A percentile compares a stretch with the other conserved stretches of the same genome.
Evolutionary conservation across 2,797 vertebrate species (phyloP).

Genomic region (Melanotaenia pygmaea): DNA sequence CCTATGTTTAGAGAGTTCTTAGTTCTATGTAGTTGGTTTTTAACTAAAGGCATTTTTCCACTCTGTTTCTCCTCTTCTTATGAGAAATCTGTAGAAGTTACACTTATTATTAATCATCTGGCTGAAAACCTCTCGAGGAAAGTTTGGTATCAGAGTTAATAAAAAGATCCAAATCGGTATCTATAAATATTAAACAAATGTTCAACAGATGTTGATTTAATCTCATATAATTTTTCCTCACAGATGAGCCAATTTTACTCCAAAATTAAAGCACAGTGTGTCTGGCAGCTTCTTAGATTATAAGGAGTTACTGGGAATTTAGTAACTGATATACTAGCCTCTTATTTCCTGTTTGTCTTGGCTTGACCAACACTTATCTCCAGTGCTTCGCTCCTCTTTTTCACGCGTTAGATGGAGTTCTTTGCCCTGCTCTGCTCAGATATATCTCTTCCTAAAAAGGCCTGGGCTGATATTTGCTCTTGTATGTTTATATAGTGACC

Average conservation of each 20-base stretch:
- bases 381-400: constrained; percentile 24
- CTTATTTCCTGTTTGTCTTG: constrained; percentile 58
- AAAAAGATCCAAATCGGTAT: neutral
- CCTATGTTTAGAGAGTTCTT: neutral
- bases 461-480: constrained; percentile 56
- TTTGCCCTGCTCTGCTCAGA: constrained; percentile 44
- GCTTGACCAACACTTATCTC: neutral
- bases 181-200: constrained; percentile 33
- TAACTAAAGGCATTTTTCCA: neutral
- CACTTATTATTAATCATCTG: neutral
- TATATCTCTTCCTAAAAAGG: constrained; percentile 80
- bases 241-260: constrained; percentile 8
- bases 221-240: neutral
- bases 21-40: neutral
- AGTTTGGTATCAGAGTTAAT: constrained; percentile 5
- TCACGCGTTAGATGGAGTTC: constrained; percentile 29
- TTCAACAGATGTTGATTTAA: constrained; percentile 13
- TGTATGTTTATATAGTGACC: constrained; percentile 68
- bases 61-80: neutral
- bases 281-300: constrained; percentile 6
- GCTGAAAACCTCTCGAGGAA: neutral
- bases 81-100: neutral
- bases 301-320: constrained; percentile 18
- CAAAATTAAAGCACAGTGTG: neutral
- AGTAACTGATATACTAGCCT: constrained; percentile 16